Conservation (phyloP, 2,888 invertebrate genomes). For the Phyllotreta striolata region DNA sequence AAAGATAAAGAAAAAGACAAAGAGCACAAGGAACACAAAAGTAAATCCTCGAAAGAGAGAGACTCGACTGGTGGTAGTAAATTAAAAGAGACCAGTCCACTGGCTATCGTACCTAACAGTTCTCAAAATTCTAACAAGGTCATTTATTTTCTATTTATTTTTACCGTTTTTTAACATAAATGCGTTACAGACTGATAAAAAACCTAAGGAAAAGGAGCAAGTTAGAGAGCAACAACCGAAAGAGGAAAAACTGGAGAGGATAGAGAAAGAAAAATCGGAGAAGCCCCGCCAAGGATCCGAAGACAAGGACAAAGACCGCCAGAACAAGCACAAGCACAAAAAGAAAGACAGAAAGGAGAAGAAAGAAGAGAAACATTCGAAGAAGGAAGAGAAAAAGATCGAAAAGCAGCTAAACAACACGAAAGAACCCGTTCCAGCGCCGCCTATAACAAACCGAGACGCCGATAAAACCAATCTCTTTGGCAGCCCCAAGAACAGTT, state of each 20-base stretch:
- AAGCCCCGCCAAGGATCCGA: constrained; percentile 50
- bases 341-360: constrained; percentile 65
- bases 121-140: constrained; percentile 42
- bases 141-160: constrained; percentile 6
- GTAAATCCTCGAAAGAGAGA: constrained; percentile 49
- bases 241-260: constrained; percentile 48
- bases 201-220: constrained; percentile 64
- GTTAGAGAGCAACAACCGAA: constrained; percentile 53
- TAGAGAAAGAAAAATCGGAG: constrained; percentile 48
- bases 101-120: constrained; percentile 29
- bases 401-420: constrained; percentile 37
- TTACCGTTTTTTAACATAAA: constrained; percentile 32
- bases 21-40: constrained; percentile 66
- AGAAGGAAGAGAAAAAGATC: constrained; percentile 45
- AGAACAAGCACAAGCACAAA: constrained; percentile 64
- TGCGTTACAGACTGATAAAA: constrained; percentile 63
- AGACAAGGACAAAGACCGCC: constrained; percentile 49
- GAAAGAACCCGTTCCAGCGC: constrained; percentile 31
- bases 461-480: constrained; percentile 48
- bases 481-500: constrained; percentile 46
- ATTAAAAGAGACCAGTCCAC: constrained; percentile 40
- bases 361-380: constrained; percentile 65
- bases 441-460: constrained; percentile 1
- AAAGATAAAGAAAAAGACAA: constrained; percentile 50
- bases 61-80: constrained; percentile 34